A percentile compares a stretch with the other conserved stretches of the same genome.
These are phyloP conservation scores for Polypterus senegalus DNA, from an alignment of 2,113 vertebrate genomes.

Conservation along the genomic window DNA sequence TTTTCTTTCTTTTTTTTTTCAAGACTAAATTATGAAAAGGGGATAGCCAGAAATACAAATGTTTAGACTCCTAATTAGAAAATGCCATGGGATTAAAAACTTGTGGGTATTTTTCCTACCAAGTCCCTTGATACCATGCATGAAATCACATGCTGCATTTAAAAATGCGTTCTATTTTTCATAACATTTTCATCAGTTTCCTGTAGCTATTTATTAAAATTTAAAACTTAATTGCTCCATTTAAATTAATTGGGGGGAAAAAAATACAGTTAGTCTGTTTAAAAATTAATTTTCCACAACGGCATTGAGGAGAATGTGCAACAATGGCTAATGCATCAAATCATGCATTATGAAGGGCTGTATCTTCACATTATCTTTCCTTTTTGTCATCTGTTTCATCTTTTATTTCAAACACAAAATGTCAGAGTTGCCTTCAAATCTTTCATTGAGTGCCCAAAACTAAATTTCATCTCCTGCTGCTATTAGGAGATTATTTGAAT, in stretches of 20 bases:
- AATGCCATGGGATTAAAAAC: slow-evolving; percentile 10
- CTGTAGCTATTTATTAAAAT: slow-evolving; percentile 31
- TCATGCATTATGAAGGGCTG: too few relatives aligned
- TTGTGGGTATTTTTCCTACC: slow-evolving; percentile 13
- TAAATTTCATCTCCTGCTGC: too few relatives aligned
- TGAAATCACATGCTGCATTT: slow-evolving; percentile 12
- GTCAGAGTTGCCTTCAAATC: too few relatives aligned
- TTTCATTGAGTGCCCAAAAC: too few relatives aligned
- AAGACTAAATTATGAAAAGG: slow-evolving; percentile 9
- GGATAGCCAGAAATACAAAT: slow-evolving; percentile 11
- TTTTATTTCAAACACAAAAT: too few relatives aligned
- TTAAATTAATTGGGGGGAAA: slow-evolving; percentile 27
- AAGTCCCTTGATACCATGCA: slow-evolving; percentile 12
- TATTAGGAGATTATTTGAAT: too few relatives aligned
- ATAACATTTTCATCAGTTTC: slow-evolving; percentile 12
- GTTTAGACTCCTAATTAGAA: slow-evolving; percentile 16
- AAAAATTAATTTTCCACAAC: slow-evolving; percentile 25
- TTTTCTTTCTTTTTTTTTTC: too few relatives aligned
- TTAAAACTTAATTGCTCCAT: slow-evolving; percentile 31
- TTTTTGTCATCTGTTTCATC: too few relatives aligned
- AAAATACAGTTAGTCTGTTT: slow-evolving; percentile 25
- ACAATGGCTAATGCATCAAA: not conserved
- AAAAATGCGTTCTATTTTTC: slow-evolving; percentile 5
- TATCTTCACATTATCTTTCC: too few relatives aligned
- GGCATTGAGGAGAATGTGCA: slow-evolving; percentile 8